Conservation (phyloP, 2,888 invertebrate species). For the Tortrix viridana region DNA sequence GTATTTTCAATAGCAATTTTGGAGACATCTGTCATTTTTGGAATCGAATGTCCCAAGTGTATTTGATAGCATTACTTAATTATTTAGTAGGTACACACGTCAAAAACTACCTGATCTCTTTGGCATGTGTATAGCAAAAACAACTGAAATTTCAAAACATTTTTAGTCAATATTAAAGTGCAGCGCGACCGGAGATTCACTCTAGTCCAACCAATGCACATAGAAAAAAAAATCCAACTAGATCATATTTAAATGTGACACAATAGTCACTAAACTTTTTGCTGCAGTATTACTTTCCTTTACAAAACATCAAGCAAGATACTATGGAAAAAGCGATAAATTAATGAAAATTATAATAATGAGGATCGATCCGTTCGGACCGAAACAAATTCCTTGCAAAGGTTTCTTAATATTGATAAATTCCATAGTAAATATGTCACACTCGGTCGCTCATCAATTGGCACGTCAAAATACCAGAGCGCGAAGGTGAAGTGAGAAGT, state of each 20-base stretch:
- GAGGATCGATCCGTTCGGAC: too few relatives aligned
- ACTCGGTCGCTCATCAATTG: too few relatives aligned
- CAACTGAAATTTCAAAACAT: slow-evolving; percentile 3
- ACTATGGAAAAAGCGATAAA: not conserved
- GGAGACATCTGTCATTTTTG: slow-evolving; percentile 14
- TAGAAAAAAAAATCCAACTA: slow-evolving; percentile 1
- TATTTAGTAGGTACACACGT: slow-evolving; percentile 10
- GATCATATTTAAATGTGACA: slow-evolving; percentile 20
- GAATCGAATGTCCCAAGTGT: slow-evolving; percentile 15
- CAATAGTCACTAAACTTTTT: not conserved
- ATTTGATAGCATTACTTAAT: slow-evolving; percentile 11
- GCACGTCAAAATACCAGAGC: too few relatives aligned
- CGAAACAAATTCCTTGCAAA: too few relatives aligned
- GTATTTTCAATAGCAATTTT: slow-evolving; percentile 19
- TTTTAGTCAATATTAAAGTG: slow-evolving; percentile 1
- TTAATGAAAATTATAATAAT: too few relatives aligned
- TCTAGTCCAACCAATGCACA: slow-evolving; percentile 1
- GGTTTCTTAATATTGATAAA: too few relatives aligned
- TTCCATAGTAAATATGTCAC: too few relatives aligned
- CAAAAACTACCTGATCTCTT: slow-evolving; percentile 16
- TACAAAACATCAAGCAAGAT: not conserved
- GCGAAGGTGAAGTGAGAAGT: too few relatives aligned
- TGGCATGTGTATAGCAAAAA: slow-evolving; percentile 13
- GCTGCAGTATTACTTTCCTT: not conserved
- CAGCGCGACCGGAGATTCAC: not conserved